A percentile compares a stretch with the other conserved stretches of the same genome.
Evolutionary conservation across 2,113 vertebrate species (phyloP).

Genomic region (Steatornis caripensis): DNA sequence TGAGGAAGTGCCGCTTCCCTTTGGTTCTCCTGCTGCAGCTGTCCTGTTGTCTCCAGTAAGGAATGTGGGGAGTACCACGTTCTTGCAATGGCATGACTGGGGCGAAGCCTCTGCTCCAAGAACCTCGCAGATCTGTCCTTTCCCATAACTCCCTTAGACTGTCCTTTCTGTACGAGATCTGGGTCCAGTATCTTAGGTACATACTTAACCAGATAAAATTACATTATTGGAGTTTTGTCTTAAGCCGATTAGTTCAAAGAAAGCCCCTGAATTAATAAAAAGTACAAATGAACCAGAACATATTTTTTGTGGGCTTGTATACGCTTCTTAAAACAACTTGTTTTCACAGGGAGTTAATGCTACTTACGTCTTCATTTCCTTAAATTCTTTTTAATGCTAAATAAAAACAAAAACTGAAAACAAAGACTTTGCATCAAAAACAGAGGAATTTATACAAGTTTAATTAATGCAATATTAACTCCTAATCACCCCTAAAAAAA

Average conservation of each 20-base stretch:
- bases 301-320: background rate
- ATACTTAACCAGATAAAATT: background rate
- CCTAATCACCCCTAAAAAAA: background rate
- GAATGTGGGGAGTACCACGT: background rate
- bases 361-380: slow-evolving; percentile 41
- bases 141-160: background rate
- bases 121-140: background rate
- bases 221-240: background rate
- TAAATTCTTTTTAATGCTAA: slow-evolving; percentile 36
- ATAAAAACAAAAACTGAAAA: slow-evolving; percentile 46
- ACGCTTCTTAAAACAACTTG: background rate
- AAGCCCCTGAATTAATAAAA: background rate
- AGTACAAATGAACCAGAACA: background rate
- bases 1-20: background rate
- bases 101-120: background rate
- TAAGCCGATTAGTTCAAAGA: background rate
- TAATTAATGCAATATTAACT: background rate
- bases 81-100: background rate
- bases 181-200: background rate
- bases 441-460: slow-evolving; percentile 23
- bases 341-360: background rate
- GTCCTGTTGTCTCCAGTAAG: background rate
- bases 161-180: background rate
- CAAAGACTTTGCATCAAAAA: slow-evolving; percentile 1
- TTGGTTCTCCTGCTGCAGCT: background rate